phyloP scores from a whole-genome alignment of 2,797 vertebrate genomes.

The Tinamus major region DNA sequence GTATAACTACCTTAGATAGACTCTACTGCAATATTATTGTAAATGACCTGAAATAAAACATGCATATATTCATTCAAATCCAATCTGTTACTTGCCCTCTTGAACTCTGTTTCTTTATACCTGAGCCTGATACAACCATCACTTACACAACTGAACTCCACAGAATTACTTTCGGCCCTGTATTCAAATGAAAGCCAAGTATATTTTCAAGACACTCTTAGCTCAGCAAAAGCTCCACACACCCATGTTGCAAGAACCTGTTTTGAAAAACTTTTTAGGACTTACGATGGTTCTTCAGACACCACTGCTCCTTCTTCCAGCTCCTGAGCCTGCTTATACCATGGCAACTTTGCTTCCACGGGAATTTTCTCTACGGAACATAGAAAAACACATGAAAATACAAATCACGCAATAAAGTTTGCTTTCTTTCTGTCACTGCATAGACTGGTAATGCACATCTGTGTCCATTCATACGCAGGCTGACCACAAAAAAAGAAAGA shows the following conservation, averaged over 20 bases:
- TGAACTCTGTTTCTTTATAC: background rate
- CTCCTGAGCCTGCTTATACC: conserved; percentile 97
- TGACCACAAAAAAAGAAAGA: background rate
- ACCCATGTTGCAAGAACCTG: background rate
- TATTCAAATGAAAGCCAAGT: background rate
- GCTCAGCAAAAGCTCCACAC: background rate
- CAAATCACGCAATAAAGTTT: background rate
- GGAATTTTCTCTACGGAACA: conserved; percentile 88
- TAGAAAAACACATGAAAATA: conserved; percentile 1
- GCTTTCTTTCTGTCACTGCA: background rate
- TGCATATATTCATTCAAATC: background rate
- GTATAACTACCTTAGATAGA: background rate
- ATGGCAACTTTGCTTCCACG: conserved; percentile 92
- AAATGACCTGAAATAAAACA: background rate
- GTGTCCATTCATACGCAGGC: background rate
- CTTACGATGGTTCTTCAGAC: conserved; percentile 95
- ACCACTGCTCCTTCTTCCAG: conserved; percentile 88
- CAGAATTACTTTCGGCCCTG: background rate
- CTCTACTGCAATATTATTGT: background rate
- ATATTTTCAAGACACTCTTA: background rate
- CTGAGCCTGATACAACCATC: background rate
- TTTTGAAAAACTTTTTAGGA: conserved; percentile 49
- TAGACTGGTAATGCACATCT: accelerated
- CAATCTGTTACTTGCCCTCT: background rate
- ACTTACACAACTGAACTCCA: background rate